These are phyloP conservation scores for Sympetrum striolatum DNA, from an alignment of 2,888 invertebrate species.

Conservation along the genomic window DNA sequence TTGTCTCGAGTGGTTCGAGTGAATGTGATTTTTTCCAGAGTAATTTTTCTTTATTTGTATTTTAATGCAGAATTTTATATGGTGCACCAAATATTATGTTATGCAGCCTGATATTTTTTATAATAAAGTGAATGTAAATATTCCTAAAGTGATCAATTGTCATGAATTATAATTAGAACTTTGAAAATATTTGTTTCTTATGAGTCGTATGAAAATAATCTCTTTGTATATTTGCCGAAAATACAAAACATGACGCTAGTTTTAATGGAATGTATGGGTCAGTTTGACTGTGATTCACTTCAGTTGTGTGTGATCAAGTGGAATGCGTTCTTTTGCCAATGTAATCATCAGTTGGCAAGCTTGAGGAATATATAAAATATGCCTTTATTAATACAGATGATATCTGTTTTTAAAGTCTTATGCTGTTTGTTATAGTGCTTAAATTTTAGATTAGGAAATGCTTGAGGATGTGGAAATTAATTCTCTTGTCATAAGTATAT, in stretches of 20 bases:
- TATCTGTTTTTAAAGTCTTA: too few relatives aligned
- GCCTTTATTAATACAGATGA: too few relatives aligned
- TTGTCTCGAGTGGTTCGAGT: not conserved
- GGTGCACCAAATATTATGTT: constrained; percentile 27
- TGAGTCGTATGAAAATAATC: not conserved
- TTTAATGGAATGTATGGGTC: not conserved
- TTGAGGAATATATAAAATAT: too few relatives aligned
- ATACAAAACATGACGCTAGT: not conserved
- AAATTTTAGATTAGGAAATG: too few relatives aligned
- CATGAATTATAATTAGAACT: not conserved
- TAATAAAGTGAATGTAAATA: constrained; percentile 2
- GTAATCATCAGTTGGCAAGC: too few relatives aligned
- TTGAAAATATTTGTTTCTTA: not conserved
- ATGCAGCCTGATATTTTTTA: constrained; percentile 34
- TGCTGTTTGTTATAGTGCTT: too few relatives aligned
- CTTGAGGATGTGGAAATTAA: too few relatives aligned
- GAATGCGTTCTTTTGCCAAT: too few relatives aligned
- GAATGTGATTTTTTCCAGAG: constrained; percentile 6
- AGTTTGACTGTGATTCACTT: too few relatives aligned
- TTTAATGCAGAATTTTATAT: constrained; percentile 12
- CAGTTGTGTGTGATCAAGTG: too few relatives aligned
- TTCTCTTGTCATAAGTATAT: too few relatives aligned
- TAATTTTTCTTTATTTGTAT: constrained; percentile 11
- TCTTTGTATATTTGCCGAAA: not conserved
- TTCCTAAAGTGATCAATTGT: not conserved